phyloP scores from a whole-genome alignment of 2,888 invertebrate species.

The Blastobasis lacticolella region DNA sequence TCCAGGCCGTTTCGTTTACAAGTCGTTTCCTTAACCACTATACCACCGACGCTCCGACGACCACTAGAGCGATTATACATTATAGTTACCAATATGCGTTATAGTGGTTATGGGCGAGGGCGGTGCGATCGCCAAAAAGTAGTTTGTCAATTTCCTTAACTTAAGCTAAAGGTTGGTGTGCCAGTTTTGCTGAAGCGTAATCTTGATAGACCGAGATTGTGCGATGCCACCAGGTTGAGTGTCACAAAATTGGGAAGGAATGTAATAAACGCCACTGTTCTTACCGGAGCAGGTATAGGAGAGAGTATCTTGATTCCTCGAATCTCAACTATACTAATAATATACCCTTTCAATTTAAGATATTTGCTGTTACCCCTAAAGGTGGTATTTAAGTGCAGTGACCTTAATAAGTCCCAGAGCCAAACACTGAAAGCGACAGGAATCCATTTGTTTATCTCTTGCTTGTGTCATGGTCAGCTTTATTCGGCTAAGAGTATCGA shows the following conservation, averaged over 20 bases:
- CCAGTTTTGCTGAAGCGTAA: conserved; percentile 18
- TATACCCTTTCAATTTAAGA: conserved; percentile 20
- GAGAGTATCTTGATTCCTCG: conserved; percentile 22
- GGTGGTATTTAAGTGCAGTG: conserved; percentile 12
- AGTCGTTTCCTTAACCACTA: no score
- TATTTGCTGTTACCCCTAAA: conserved; percentile 20
- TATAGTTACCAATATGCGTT: no score
- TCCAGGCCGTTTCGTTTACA: no score
- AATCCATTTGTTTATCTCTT: conserved; percentile 13
- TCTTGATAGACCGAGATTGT: conserved; percentile 17
- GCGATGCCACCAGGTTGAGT: conserved; percentile 15
- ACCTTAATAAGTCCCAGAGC: conserved; percentile 19
- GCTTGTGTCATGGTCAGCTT: conserved; percentile 10
- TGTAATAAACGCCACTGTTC: conserved; percentile 19
- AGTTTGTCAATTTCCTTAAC: conserved; percentile 1
- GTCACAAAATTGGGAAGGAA: conserved; percentile 14
- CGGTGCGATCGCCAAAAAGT: no score
- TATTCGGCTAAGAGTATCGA: not conserved
- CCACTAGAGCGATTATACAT: no score
- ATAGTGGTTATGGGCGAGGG: no score
- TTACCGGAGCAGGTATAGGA: conserved; percentile 21
- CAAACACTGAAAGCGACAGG: conserved; percentile 19
- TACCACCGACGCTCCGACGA: no score
- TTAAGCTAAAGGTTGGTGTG: conserved; percentile 15
- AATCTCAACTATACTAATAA: conserved; percentile 23